Conservation (phyloP, 2,888 invertebrate genomes). For the Cataglyphis cursor region DNA sequence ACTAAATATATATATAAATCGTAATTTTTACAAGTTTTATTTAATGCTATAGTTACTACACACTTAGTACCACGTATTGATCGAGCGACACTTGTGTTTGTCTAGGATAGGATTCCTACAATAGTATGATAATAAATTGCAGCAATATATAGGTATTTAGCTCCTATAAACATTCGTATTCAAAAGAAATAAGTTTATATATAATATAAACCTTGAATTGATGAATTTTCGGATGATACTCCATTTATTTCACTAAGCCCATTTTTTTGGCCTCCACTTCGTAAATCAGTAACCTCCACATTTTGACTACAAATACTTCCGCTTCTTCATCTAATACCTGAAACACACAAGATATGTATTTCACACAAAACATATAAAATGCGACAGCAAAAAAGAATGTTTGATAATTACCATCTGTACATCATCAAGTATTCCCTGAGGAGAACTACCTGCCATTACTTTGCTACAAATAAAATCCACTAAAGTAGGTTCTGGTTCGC, state of each 20-base stretch:
- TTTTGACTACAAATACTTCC: conserved; percentile 99
- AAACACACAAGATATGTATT: conserved; percentile 73
- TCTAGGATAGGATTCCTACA: conserved; percentile 65
- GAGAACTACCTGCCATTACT: conserved; percentile 96
- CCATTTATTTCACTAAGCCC: conserved; percentile 92
- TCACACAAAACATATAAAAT: conserved; percentile 86
- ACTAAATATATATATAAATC: conserved; percentile 77
- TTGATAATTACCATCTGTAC: conserved; percentile 95
- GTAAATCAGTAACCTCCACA: conserved; percentile 99
- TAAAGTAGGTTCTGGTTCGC: conserved; percentile 98
- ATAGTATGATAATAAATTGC: conserved; percentile 71
- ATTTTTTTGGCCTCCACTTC: conserved; percentile 99
- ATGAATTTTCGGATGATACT: conserved; percentile 71
- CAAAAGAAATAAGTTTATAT: conserved; percentile 77
- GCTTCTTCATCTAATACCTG: conserved; percentile 99
- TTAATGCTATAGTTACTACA: conserved; percentile 78
- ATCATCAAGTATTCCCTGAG: conserved; percentile 98
- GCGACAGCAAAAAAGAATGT: background rate
- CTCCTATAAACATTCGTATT: conserved; percentile 76
- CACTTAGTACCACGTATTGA: conserved; percentile 73
- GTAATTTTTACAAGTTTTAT: conserved; percentile 79
- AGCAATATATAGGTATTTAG: conserved; percentile 73
- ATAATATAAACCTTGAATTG: conserved; percentile 80
- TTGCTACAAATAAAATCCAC: conserved; percentile 99
- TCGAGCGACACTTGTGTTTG: conserved; percentile 64